These are phyloP conservation scores for Paramisgurnus dabryanus DNA, from an alignment of 2,113 vertebrate species.

Conservation along the genomic window DNA sequence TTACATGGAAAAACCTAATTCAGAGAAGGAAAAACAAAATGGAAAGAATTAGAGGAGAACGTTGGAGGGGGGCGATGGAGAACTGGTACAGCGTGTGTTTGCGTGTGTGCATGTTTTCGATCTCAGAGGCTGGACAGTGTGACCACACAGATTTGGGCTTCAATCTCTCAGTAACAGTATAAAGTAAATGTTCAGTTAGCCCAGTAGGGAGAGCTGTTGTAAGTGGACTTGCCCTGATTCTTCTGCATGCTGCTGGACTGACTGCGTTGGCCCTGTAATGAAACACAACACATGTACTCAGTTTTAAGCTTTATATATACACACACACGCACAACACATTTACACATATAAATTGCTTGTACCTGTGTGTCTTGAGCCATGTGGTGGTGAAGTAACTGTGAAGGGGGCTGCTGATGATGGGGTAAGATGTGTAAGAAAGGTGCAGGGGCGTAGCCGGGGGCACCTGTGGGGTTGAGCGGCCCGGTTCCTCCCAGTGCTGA, in stretches of 20 bases:
- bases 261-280: slow-evolving; percentile 67
- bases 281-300: slow-evolving; percentile 1
- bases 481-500: slow-evolving; percentile 89
- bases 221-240: slow-evolving; percentile 77
- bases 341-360: neutral
- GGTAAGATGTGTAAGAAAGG: slow-evolving; percentile 93
- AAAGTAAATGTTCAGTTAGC: slow-evolving; percentile 68
- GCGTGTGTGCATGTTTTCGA: slow-evolving; percentile 9
- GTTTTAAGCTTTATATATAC: neutral
- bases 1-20: slow-evolving; percentile 81
- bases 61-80: slow-evolving; percentile 55
- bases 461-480: slow-evolving; percentile 85
- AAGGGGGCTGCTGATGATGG: slow-evolving; percentile 93
- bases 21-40: slow-evolving; percentile 56
- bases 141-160: slow-evolving; percentile 18
- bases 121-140: slow-evolving; percentile 23
- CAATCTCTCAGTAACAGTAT: slow-evolving; percentile 18
- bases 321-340: too few relatives aligned
- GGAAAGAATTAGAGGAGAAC: slow-evolving; percentile 70
- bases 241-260: slow-evolving; percentile 80
- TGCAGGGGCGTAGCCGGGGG: slow-evolving; percentile 86
- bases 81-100: slow-evolving; percentile 20
- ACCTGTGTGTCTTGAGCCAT: slow-evolving; percentile 78
- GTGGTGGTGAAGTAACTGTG: slow-evolving; percentile 92
- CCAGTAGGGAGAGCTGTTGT: slow-evolving; percentile 79